Percentiles rank a stretch among this genome's conserved stretches.
Evolutionary conservation across 1,140 invertebrate genomes (phyloP).

Genomic region (Meloidogyne exigua): DNA sequence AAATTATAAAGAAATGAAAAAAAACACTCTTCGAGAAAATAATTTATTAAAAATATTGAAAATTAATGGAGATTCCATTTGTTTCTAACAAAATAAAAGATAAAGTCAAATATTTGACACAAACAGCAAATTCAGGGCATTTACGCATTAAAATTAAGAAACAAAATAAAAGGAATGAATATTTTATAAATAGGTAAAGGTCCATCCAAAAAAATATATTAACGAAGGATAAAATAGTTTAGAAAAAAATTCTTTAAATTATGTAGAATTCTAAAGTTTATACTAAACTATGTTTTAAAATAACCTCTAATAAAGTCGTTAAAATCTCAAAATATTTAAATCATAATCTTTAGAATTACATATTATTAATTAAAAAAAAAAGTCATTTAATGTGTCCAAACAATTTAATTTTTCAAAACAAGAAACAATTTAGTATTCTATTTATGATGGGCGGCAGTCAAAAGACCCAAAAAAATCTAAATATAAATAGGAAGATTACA

Average conservation of each 20-base stretch:
- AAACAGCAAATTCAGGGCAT: background rate
- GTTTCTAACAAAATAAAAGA: too few relatives aligned
- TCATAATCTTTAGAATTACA: background rate
- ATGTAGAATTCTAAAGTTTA: too few relatives aligned
- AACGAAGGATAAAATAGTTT: background rate
- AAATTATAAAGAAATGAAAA: background rate
- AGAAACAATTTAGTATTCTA: background rate
- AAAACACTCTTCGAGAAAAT: background rate
- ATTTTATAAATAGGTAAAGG: too few relatives aligned
- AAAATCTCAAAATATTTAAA: too few relatives aligned
- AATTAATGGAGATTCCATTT: background rate
- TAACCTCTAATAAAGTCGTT: too few relatives aligned
- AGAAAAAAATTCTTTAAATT: background rate
- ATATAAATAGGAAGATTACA: background rate
- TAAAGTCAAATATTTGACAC: background rate
- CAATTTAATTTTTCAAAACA: background rate
- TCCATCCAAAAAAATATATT: background rate
- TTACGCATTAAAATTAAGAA: background rate
- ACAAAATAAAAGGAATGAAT: background rate
- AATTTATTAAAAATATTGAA: background rate
- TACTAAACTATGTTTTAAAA: too few relatives aligned
- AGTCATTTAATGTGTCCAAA: background rate
- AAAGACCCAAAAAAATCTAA: slow-evolving; percentile 1
- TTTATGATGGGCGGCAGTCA: background rate
- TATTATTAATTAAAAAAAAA: background rate